phyloP scores from a whole-genome alignment of 2,797 vertebrate genomes.

The Rhinophrynus dorsalis region DNA sequence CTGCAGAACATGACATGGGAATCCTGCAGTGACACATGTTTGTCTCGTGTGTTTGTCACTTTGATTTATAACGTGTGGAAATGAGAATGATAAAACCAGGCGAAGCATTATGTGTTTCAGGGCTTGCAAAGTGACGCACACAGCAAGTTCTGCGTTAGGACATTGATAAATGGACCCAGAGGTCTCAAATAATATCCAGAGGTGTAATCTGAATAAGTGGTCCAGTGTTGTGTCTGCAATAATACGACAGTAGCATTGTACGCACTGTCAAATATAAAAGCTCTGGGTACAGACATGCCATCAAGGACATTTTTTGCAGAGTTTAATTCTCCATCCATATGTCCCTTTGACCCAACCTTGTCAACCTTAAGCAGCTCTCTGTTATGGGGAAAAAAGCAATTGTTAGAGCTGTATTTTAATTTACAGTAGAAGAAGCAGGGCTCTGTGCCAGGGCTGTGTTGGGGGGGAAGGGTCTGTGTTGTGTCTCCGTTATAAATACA shows the following conservation, averaged over 20 bases:
- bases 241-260: background rate
- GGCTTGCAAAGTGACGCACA: background rate
- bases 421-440: slow-evolving; percentile 13
- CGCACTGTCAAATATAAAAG: background rate
- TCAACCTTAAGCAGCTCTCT: slow-evolving; percentile 29
- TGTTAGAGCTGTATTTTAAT: slow-evolving; percentile 33
- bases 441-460: slow-evolving; percentile 14
- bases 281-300: background rate
- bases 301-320: slow-evolving; percentile 1
- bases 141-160: background rate
- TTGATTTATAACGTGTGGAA: background rate
- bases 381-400: slow-evolving; percentile 34
- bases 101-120: too few species aligned
- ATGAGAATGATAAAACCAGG: too few species aligned
- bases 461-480: slow-evolving; percentile 14
- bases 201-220: background rate
- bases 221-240: background rate
- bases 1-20: too few species aligned
- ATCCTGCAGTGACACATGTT: too few species aligned
- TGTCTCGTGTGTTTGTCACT: background rate
- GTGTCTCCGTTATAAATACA: background rate
- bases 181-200: background rate
- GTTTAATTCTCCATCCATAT: slow-evolving; percentile 40
- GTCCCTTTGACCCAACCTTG: slow-evolving; percentile 44
- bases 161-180: background rate